These are phyloP conservation scores for Halictus ligatus DNA, from an alignment of 2,888 invertebrate genomes.

Conservation along the genomic window DNA sequence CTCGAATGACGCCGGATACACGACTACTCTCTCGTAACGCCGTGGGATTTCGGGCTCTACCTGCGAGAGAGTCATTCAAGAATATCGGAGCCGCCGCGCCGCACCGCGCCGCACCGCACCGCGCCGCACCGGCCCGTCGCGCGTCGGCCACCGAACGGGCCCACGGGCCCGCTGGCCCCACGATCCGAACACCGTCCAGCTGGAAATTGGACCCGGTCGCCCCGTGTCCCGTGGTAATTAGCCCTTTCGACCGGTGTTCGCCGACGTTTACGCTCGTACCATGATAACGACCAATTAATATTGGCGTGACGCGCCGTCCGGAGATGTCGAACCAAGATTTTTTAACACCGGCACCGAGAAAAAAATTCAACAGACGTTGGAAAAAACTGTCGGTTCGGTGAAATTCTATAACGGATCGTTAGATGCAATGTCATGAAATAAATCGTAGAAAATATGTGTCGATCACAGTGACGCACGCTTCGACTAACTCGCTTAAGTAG, in stretches of 20 bases:
- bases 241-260: constrained; percentile 35
- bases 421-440: no score
- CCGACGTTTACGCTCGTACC: constrained; percentile 30
- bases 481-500: no score
- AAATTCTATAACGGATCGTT: no score
- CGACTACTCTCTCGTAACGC: constrained; percentile 43
- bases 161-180: background rate
- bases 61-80: constrained; percentile 53
- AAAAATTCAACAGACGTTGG: no score
- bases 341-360: no score
- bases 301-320: constrained; percentile 38
- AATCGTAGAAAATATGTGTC: no score
- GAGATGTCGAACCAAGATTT: constrained; percentile 16
- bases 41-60: constrained; percentile 60
- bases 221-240: constrained; percentile 31
- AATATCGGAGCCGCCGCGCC: constrained; percentile 29
- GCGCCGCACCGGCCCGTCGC: background rate
- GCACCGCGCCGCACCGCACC: background rate
- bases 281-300: constrained; percentile 54
- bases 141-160: background rate
- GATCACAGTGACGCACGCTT: no score
- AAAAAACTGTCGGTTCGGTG: no score
- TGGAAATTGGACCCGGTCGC: constrained; percentile 28
- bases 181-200: background rate
- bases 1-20: constrained; percentile 61